phyloP scores from a whole-genome alignment of 35 echinoderm and acorn worm genomes.

The Apostichopus japonicus region DNA sequence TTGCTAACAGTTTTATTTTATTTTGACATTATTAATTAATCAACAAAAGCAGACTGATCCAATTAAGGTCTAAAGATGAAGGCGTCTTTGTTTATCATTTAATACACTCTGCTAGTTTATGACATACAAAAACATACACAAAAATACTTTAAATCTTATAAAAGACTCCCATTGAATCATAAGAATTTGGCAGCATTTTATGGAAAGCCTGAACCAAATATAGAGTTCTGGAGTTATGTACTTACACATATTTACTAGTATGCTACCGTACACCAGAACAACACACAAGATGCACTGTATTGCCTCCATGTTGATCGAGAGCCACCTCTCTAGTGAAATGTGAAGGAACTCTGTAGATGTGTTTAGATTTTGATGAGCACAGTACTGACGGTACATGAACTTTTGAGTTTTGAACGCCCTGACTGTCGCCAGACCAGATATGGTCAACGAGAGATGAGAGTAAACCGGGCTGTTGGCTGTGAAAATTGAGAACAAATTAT shows the following conservation, averaged over 20 bases:
- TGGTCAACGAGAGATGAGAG: constrained; percentile 33
- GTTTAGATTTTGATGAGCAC: constrained; percentile 3
- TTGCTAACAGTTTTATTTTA: no score
- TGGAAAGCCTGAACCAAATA: no score
- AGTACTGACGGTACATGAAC: constrained; percentile 27
- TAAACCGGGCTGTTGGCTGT: constrained; percentile 59
- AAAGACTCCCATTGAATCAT: no score
- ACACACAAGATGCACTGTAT: neutral
- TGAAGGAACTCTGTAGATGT: constrained; percentile 38
- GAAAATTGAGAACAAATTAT: neutral
- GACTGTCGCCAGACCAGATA: constrained; percentile 25
- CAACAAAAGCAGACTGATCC: no score
- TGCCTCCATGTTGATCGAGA: constrained; percentile 28
- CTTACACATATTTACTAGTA: constrained; percentile 7
- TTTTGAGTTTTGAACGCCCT: constrained; percentile 41
- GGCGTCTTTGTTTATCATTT: no score
- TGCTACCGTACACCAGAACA: constrained; percentile 8
- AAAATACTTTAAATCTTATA: no score
- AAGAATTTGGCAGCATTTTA: no score
- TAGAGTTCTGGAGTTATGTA: neutral
- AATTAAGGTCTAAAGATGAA: no score
- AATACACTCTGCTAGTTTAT: no score
- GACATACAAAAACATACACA: no score
- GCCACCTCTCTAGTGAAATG: constrained; percentile 36
- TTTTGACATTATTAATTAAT: no score